Evolutionary conservation across 2,113 vertebrate genomes (phyloP).

Genomic region (Panthera uncia): DNA sequence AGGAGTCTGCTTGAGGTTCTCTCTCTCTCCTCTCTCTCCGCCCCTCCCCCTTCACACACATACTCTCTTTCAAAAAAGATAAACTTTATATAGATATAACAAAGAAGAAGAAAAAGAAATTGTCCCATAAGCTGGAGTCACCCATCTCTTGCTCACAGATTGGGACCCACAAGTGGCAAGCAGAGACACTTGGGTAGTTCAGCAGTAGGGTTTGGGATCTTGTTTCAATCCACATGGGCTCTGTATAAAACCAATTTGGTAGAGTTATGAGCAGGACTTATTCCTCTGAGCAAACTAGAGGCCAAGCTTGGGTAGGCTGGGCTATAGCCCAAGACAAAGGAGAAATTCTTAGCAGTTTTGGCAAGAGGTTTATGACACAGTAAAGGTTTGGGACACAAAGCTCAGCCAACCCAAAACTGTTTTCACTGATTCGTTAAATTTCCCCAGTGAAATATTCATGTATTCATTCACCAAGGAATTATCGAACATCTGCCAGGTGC

Average conservation of each 20-base stretch:
- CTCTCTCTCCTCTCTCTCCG: too few relatives aligned
- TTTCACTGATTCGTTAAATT: neutral
- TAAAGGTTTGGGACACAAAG: neutral
- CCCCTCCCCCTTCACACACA: too few relatives aligned
- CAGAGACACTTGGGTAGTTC: neutral
- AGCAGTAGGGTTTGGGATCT: neutral
- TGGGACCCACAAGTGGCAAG: neutral
- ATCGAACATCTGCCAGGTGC: too few relatives aligned
- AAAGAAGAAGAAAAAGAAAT: neutral
- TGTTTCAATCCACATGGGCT: neutral
- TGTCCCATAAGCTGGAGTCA: neutral
- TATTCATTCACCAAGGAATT: neutral
- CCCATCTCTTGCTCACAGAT: neutral
- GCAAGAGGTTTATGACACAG: neutral
- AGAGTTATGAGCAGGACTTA: neutral
- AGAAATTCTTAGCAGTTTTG: neutral
- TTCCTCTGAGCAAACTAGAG: neutral
- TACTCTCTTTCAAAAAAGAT: too few relatives aligned
- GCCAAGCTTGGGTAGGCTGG: neutral
- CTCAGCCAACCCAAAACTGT: neutral
- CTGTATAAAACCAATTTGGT: neutral
- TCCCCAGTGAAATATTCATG: neutral
- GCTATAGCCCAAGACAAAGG: neutral
- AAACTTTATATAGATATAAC: too few relatives aligned
- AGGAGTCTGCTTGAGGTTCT: too few relatives aligned